Percentiles rank a stretch among this genome's conserved stretches.
phyloP scores from a whole-genome alignment of 2,113 vertebrate species.

The Chaetura pelagica region DNA sequence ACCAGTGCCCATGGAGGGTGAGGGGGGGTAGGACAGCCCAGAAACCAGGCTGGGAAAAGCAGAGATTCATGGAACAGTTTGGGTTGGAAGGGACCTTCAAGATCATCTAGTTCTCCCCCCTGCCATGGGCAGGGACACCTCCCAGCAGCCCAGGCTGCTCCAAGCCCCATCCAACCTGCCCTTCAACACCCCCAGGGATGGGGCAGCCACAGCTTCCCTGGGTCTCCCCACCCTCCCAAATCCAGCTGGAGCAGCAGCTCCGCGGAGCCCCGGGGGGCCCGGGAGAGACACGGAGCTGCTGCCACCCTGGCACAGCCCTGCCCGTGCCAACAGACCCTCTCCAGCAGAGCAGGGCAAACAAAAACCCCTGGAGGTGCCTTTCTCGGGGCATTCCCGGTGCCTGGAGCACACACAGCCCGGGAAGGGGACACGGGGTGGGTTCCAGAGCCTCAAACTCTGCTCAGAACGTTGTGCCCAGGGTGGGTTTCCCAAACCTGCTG shows the following conservation, averaged over 20 bases:
- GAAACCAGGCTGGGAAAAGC: neutral
- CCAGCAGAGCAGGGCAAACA: accelerated
- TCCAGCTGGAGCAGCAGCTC: neutral
- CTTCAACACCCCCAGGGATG: no score
- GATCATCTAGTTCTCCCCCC: no score
- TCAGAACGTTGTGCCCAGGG: neutral
- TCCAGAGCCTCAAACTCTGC: neutral
- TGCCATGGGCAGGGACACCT: no score
- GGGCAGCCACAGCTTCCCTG: no score
- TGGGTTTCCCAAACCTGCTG: no score
- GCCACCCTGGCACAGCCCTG: neutral
- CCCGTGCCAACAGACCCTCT: neutral
- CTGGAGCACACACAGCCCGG: neutral
- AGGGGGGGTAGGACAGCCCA: neutral
- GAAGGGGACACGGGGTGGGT: neutral
- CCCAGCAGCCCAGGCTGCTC: no score
- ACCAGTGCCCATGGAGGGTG: neutral
- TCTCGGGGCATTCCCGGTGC: neutral
- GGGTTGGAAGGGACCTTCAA: no score
- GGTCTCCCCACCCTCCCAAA: no score
- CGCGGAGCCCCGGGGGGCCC: no score
- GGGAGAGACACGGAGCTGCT: neutral
- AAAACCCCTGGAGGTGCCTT: neutral
- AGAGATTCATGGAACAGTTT: no score
- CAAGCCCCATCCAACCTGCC: no score